Base-by-base conservation (phyloP, 1,140 invertebrate species). In the Agraylea sexmaculata region DNA sequence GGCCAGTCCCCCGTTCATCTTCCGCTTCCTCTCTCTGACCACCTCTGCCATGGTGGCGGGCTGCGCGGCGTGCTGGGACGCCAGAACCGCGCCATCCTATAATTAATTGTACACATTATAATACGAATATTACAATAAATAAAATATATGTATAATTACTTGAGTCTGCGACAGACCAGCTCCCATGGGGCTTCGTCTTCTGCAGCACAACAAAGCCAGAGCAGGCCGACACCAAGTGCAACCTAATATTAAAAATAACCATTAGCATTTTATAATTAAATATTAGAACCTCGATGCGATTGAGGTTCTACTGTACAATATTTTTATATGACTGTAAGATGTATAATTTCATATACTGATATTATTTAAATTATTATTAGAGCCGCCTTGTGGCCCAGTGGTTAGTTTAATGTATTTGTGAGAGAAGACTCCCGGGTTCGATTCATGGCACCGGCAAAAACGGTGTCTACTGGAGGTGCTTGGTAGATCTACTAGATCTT, bases 41-140 rank as follows among this genome's bases (percentile, higher is more conserved):
- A 66, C 62, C 46, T 65, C 64, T 13, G 64, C 64, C 64, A 66
- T 66, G 36, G 62, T 66, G 53, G 61, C 58, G 51, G 54, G 56
- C 46, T 56, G 56, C 51, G 51, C 46, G 28, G 48, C 54, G 37
- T 50, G 54, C 46, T 55, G 58, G 37, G 59, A 59, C 52, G 58
- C 48, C 38, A 44, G 56, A 54, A 57, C 57, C 42, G 58, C 61
- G 54, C 60, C 61, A 52, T 64, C 64, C 64, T 66, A 51, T 15
- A 46, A 46, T 25, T 7, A 25, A 6, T 4, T 4, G 10, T 21
- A 33, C 13, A 4, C 3, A 36, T 22, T 3, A 36, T 12, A 17
- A 36, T 12, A 11, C 22, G n/a, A 13, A 18, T 36, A 36, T 20
- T 6, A 23, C 20, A 37, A 11, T 37, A 35, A 18, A 2, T 20